Conservation (phyloP, 2,888 invertebrate species). For the Aproaerema taeniolella region DNA sequence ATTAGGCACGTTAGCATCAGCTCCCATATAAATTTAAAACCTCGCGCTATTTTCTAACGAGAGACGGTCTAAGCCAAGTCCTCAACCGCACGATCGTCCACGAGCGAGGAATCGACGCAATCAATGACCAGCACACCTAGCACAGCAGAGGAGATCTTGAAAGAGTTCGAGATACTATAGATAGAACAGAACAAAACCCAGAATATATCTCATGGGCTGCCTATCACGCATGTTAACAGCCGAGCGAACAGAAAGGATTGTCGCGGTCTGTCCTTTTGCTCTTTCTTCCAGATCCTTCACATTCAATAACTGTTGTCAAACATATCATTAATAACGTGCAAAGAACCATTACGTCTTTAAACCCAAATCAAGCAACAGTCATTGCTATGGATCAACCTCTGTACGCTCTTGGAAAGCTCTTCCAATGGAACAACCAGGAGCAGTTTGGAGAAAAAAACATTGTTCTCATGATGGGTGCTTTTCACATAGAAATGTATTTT, state of each 20-base stretch:
- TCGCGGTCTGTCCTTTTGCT: neutral
- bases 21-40: too few relatives aligned
- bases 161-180: neutral
- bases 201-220: neutral
- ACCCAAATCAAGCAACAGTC: conserved; percentile 14
- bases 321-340: conserved; percentile 9
- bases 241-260: neutral
- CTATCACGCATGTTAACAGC: neutral
- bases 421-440: conserved; percentile 11
- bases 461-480: conserved; percentile 12
- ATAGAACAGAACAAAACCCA: neutral
- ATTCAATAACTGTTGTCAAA: conserved; percentile 6
- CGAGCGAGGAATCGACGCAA: too few relatives aligned
- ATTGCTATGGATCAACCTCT: conserved; percentile 13
- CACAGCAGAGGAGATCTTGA: too few relatives aligned
- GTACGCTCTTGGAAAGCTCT: conserved; percentile 14
- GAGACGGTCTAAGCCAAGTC: too few relatives aligned
- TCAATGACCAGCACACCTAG: too few relatives aligned
- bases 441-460: conserved; percentile 9
- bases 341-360: conserved; percentile 12
- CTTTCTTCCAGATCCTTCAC: conserved; percentile 7
- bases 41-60: too few relatives aligned
- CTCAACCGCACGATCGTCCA: too few relatives aligned
- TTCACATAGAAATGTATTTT: conserved; percentile 11
- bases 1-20: too few relatives aligned